Base-by-base conservation (phyloP, 2,888 invertebrate species). In the Drosophila paucipuncta region DNA sequence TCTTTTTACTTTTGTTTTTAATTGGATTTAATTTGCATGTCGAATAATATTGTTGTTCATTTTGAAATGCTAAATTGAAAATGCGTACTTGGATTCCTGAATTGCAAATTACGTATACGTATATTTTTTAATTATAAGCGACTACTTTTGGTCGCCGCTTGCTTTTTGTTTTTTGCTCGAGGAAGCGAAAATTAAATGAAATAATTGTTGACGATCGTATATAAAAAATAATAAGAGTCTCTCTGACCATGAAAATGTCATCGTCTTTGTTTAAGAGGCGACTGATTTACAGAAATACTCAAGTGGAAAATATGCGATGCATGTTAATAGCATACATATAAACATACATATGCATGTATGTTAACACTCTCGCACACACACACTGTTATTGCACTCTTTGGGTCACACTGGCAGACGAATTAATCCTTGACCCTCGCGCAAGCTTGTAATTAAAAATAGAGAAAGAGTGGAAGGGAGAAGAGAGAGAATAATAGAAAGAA, bases 351-450 rank as follows among this genome's bases (percentile, higher is more conserved):
- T 25, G n/a, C 10, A 52, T 11, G 67, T 11, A 31, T 41, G 22
- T 31, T 52, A 22, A 49, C 22, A 47, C 7, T 54, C 16, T 52
- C 52, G 41, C 47, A 22, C 55, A 54, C 30, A 37, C 11, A 65
- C 9, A 65, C 16, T 52, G 16, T 53, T 60, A 33, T 16, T 62
- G 55, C 62, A 69, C 52, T 79, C 62, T 68, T 68, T 66, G 76
- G 80, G 80, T 80, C 66, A 77, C 54, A 59, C 61, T 52, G 50
- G 62, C 71, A 59, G 77, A 73, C 80, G 78, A 91, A 89, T 91
- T 91, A 91, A 91, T 90, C 90, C 90, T 79, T 91, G 91, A 91
- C 91, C 91, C 79, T 77, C 68, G n/a, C 28, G 18, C 43, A 65
- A 74, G 73, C 76, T 79, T 62, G 83, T 85, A 90, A 91, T 91